Evolutionary conservation across 1,140 invertebrate species (phyloP), one percentile per base, ranked within the genome.

Genomic region (Rhagoletis zephyria): DNA sequence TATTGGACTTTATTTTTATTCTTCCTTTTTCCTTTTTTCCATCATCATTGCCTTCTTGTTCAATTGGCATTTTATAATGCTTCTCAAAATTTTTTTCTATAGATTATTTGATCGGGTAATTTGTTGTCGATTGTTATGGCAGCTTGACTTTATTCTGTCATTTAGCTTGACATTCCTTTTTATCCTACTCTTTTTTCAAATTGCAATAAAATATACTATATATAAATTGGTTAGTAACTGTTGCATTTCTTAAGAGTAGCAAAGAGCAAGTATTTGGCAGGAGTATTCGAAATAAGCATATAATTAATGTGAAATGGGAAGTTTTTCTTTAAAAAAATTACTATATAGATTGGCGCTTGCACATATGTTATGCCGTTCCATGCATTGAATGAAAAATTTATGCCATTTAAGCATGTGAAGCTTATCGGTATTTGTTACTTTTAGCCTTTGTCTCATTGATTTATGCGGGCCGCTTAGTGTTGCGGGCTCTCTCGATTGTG

Each of bases 61-160:
- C 3, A 4, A 74, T 48, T 74, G 30, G 67, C 14, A 12, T 48
- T 16, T 70, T 42, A 14, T 74, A 74, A 74, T 74, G 67, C 42
- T 74, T 16, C 10, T 74, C 45, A 9, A 45, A 48, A 74, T 45
- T 67, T 67, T 74, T 65, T 65, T 65, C 64, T 65, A 40, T 45
- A 14, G 67, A 74, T 74, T 74, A 74, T 48, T 74, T 74, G 67
- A 74, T 45, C 45, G 42, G 12, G 67, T 74, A 74, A 74, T 74
- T 74, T 74, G 67, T 74, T 74, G 67, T 45, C 67, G 67, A 74
- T 74, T 74, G 67, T 74, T 74, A 74, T 74, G 67, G 67, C 67
- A 74, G 45, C 40, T 74, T 74, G 67, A 74, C 40, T 74, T 74
- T 74, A 74, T 74, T 74, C 67, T 74, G 12, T 48, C 67, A 74